Evolutionary conservation across 35 echinoderm and acorn worm species (phyloP).

Genomic region (Ophioderma brevispina): DNA sequence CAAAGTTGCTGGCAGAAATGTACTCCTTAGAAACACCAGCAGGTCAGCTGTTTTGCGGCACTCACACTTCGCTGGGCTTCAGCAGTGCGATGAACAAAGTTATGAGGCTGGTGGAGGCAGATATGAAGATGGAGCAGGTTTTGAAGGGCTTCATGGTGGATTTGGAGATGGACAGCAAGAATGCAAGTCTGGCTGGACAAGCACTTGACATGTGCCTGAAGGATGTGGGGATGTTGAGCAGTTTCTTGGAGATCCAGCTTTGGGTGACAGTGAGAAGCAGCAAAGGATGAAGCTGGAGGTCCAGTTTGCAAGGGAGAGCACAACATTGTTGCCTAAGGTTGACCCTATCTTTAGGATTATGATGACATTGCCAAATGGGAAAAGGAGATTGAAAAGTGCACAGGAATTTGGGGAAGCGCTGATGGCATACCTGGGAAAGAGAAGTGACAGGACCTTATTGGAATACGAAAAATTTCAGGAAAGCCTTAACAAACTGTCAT

Average conservation of each 20-base stretch:
- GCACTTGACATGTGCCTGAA: not conserved
- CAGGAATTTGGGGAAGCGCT: conserved; percentile 23
- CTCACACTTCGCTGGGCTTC: conserved; percentile 12
- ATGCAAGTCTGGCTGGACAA: not conserved
- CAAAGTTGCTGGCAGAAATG: conserved; percentile 14
- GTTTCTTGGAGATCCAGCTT: not conserved
- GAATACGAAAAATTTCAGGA: not conserved
- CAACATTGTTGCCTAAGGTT: conserved; percentile 2
- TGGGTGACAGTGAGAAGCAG: not conserved
- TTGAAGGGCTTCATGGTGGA: conserved; percentile 15
- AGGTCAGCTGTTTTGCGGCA: conserved; percentile 13
- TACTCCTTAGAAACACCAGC: conserved; percentile 11
- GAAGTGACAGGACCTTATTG: conserved; percentile 16
- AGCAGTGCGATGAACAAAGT: conserved; percentile 14
- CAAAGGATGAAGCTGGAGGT: conserved; percentile 23
- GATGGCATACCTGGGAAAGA: conserved; percentile 13
- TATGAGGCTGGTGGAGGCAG: conserved; percentile 7
- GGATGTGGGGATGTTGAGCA: not conserved
- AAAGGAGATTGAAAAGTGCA: conserved; percentile 17
- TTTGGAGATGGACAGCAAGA: not conserved
- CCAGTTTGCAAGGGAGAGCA: conserved; percentile 10
- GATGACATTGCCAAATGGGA: conserved; percentile 20
- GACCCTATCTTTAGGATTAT: conserved; percentile 18
- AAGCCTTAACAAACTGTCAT: not conserved
- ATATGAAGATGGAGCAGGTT: conserved; percentile 14